phyloP scores from a whole-genome alignment of 2,888 invertebrate genomes.

The Syritta pipiens region DNA sequence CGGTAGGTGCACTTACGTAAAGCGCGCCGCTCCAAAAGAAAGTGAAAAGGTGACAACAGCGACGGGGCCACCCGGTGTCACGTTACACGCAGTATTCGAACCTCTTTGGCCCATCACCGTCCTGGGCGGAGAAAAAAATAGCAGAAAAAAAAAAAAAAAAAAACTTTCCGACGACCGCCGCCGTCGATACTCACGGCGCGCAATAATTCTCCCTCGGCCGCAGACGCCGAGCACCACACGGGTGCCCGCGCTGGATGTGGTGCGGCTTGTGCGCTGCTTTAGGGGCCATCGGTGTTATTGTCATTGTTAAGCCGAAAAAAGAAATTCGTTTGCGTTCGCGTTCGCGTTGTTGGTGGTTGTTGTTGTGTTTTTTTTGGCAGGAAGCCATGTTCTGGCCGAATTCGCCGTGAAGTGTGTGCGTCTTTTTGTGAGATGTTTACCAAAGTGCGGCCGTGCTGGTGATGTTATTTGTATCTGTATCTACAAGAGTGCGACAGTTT shows the following conservation, averaged over 20 bases:
- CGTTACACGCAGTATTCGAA: conserved; percentile 50
- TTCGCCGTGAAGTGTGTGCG: conserved; percentile 49
- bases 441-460: conserved; percentile 62
- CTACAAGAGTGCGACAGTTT: conserved; percentile 69
- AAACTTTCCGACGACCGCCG: too few relatives aligned
- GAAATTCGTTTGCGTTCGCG: conserved; percentile 41
- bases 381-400: conserved; percentile 66
- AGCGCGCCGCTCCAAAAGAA: conserved; percentile 35
- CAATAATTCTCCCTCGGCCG: neutral
- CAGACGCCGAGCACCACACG: neutral
- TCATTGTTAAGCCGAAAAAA: conserved; percentile 50
- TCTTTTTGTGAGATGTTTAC: conserved; percentile 55
- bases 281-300: conserved; percentile 51
- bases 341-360: conserved; percentile 4
- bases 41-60: conserved; percentile 59
- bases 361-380: conserved; percentile 53
- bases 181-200: neutral
- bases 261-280: conserved; percentile 30
- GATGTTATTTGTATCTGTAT: conserved; percentile 68
- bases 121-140: too few relatives aligned
- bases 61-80: conserved; percentile 49
- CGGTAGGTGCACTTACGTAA: conserved; percentile 28
- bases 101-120: conserved; percentile 20
- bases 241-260: conserved; percentile 38
- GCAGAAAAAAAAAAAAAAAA: too few relatives aligned